Evolutionary conservation across 2,113 vertebrate genomes (phyloP).

Genomic region (Calidris pugnax): DNA sequence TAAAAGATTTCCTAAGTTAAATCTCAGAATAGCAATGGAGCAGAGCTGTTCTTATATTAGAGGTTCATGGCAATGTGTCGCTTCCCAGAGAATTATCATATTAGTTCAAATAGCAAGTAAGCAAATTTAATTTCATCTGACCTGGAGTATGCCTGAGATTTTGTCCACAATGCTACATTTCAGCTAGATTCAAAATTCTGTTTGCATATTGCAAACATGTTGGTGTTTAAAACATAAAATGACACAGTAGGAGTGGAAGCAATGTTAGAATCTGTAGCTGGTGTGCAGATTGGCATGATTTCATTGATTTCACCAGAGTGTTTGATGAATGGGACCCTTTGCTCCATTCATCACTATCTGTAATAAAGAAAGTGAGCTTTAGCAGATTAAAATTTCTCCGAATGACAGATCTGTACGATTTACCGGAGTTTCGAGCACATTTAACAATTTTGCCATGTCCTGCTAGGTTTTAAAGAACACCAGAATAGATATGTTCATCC

Average conservation of each 20-base stretch:
- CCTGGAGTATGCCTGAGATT: not conserved
- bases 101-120: not conserved
- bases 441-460: not conserved
- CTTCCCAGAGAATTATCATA: not conserved
- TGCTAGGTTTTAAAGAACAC: not conserved
- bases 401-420: not conserved
- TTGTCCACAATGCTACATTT: not conserved
- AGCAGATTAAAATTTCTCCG: slow-evolving; percentile 19
- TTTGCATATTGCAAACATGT: not conserved
- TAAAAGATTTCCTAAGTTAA: not conserved
- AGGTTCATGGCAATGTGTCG: not conserved
- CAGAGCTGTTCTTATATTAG: not conserved
- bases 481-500: not conserved
- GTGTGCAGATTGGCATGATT: not conserved
- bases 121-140: slow-evolving; percentile 19
- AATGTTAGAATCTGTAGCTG: not conserved
- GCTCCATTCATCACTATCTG: not conserved
- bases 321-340: not conserved
- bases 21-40: not conserved
- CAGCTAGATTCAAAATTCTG: not conserved
- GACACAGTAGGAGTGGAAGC: not conserved
- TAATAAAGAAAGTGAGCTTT: not conserved
- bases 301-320: not conserved
- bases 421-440: not conserved
- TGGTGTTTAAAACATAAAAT: not conserved